phyloP scores from a whole-genome alignment of 2,113 vertebrate genomes.

The Cinclus mexicanus region DNA sequence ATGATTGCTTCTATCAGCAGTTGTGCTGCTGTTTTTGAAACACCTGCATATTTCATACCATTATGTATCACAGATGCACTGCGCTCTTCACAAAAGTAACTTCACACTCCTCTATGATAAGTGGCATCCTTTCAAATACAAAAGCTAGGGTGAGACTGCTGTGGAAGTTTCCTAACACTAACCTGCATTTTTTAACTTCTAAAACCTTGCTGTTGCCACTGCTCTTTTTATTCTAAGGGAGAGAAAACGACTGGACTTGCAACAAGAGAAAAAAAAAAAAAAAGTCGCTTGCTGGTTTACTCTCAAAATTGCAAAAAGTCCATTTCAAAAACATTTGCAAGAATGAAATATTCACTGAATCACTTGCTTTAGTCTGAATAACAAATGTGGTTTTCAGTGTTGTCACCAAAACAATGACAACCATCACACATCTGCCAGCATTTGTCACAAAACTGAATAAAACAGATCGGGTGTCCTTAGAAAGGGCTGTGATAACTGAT shows the following conservation, averaged over 20 bases:
- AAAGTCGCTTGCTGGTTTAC: not conserved
- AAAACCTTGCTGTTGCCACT: not conserved
- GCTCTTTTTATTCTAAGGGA: not conserved
- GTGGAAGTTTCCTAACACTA: not conserved
- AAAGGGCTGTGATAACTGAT: conserved; percentile 35
- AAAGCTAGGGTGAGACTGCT: not conserved
- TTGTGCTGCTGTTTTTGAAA: not conserved
- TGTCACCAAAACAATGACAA: conserved; percentile 37
- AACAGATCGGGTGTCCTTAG: conserved; percentile 39
- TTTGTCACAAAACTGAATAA: conserved; percentile 48
- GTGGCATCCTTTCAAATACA: not conserved
- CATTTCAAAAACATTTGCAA: conserved; percentile 19
- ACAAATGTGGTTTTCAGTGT: conserved; percentile 64
- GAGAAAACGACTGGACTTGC: not conserved
- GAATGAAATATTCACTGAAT: conserved; percentile 28
- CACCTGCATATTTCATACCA: not conserved
- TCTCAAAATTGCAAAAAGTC: not conserved
- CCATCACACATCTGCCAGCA: conserved; percentile 54
- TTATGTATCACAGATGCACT: not conserved
- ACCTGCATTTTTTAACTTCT: not conserved
- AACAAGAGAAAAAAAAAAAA: not conserved
- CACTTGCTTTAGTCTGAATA: conserved; percentile 57
- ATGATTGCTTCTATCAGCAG: not conserved
- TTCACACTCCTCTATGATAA: not conserved
- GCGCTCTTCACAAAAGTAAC: not conserved